Evolutionary conservation across 2,113 vertebrate genomes (phyloP).

Genomic region (Amazona guildingii): DNA sequence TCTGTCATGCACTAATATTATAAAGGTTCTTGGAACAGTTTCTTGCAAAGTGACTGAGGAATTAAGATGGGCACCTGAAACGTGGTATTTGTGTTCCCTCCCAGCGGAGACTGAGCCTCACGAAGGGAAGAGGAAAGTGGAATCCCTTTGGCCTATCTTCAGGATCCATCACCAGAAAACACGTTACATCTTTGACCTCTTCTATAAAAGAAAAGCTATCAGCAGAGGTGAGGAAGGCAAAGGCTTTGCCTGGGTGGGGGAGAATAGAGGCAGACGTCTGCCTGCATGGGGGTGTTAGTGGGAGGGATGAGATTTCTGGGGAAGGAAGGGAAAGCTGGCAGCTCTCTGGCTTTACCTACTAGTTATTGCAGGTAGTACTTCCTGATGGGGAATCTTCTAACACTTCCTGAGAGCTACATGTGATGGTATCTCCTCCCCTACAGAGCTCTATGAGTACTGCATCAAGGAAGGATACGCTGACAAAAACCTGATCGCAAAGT

Average conservation of each 20-base stretch:
- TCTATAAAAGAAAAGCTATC: constrained; percentile 97
- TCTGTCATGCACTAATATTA: background rate
- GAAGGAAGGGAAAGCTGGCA: background rate
- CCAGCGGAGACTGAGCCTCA: constrained; percentile 94
- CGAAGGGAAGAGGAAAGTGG: constrained; percentile 95
- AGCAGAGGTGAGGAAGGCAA: constrained; percentile 85
- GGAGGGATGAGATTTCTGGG: background rate
- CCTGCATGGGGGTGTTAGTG: background rate
- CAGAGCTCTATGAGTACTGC: constrained; percentile 97
- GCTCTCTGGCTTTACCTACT: background rate
- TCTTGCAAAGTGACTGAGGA: background rate
- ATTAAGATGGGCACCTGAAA: background rate
- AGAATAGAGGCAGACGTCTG: accelerated
- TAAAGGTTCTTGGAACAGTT: accelerated
- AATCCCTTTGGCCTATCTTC: constrained; percentile 98
- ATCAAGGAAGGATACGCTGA: constrained; percentile 97
- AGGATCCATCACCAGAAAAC: constrained; percentile 96
- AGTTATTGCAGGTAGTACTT: background rate
- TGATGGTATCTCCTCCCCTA: background rate
- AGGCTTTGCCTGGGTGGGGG: background rate
- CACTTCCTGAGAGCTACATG: background rate
- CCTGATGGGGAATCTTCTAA: background rate
- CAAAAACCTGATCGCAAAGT: constrained; percentile 97
- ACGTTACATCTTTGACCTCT: constrained; percentile 95
- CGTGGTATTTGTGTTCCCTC: background rate